A percentile compares a stretch with the other conserved stretches of the same genome.
Evolutionary conservation across 2,888 invertebrate genomes (phyloP).

Genomic region (Torymus aiolomorphi): DNA sequence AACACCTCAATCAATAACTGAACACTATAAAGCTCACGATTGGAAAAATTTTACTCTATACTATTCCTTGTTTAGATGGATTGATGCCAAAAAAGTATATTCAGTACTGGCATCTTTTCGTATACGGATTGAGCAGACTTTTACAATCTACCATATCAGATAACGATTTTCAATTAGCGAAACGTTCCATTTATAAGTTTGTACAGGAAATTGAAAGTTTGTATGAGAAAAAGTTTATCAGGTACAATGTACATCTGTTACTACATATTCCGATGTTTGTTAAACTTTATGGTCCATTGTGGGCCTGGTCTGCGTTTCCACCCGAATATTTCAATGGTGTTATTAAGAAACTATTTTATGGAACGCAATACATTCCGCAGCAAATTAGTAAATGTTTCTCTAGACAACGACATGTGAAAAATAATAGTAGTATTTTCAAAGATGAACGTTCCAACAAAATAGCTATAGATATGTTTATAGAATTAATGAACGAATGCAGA

Average conservation of each 20-base stretch:
- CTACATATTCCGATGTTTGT: conserved; percentile 35
- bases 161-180: neutral
- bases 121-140: conserved; percentile 37
- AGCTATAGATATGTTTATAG: neutral
- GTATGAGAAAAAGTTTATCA: conserved; percentile 37
- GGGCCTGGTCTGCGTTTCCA: no score
- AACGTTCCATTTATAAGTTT: conserved; percentile 10
- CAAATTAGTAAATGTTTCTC: neutral
- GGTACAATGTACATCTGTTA: conserved; percentile 41
- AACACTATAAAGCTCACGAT: conserved; percentile 53
- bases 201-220: conserved; percentile 4
- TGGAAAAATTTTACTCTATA: conserved; percentile 54
- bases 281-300: conserved; percentile 32
- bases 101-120: conserved; percentile 52
- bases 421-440: neutral
- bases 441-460: neutral
- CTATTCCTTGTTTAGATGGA: conserved; percentile 52
- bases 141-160: conserved; percentile 10
- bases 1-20: conserved; percentile 9
- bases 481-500: no score
- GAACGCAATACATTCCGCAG: conserved; percentile 13
- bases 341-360: no score
- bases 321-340: no score
- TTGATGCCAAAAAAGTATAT: conserved; percentile 43
- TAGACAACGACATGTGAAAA: neutral